A percentile compares a stretch with the other conserved stretches of the same genome.
Conservation (phyloP, 2,888 invertebrate genomes). For the Nomada lathburiana region DNA sequence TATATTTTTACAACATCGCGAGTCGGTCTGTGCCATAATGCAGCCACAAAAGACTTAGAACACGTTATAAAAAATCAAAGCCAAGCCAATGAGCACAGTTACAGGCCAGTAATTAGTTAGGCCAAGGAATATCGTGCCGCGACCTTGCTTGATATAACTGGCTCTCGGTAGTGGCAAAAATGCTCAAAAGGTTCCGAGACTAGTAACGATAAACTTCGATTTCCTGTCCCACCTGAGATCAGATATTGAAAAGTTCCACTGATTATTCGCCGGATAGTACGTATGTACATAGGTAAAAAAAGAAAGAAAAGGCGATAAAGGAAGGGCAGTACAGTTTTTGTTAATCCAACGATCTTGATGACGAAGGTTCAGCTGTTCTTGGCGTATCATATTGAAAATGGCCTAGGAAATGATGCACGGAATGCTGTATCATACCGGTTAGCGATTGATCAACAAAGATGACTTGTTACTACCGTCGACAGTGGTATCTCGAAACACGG, state of each 20-base stretch:
- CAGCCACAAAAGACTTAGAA: neutral
- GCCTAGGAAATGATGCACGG: conserved; percentile 45
- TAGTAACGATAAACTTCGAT: conserved; percentile 34
- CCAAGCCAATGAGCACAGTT: conserved; percentile 4
- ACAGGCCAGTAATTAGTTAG: conserved; percentile 44
- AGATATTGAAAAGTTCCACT: conserved; percentile 33
- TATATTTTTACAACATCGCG: neutral
- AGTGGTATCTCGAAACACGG: conserved; percentile 29
- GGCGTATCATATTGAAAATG: conserved; percentile 59
- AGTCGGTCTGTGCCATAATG: neutral
- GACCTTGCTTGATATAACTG: conserved; percentile 35
- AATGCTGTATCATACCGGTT: conserved; percentile 61
- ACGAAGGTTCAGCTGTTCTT: conserved; percentile 52
- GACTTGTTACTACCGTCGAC: conserved; percentile 58
- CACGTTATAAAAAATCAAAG: neutral
- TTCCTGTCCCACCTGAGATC: conserved; percentile 37
- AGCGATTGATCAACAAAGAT: conserved; percentile 63
- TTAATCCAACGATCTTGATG: conserved; percentile 59
- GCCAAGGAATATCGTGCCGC: conserved; percentile 30
- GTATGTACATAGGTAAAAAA: conserved; percentile 17
- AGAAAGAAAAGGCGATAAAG: neutral
- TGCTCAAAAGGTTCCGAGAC: conserved; percentile 35
- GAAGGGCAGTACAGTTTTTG: conserved; percentile 48
- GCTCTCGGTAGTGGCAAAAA: conserved; percentile 15
- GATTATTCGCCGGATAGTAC: conserved; percentile 24